Conservation (phyloP, 2,888 invertebrate species). For the Aromia moschata region DNA sequence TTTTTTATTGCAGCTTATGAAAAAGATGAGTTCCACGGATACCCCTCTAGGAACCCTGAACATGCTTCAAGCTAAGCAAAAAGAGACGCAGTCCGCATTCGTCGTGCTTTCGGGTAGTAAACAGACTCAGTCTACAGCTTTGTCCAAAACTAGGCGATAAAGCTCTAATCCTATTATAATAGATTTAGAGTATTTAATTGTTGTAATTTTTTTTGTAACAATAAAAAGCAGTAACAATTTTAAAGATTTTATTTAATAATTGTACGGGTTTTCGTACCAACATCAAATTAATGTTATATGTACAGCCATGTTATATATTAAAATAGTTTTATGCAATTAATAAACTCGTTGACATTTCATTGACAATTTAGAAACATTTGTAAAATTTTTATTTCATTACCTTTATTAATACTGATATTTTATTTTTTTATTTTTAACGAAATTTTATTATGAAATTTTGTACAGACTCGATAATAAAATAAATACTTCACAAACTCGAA, state of each 20-base stretch:
- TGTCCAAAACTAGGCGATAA: conserved; percentile 58
- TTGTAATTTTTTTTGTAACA: neutral
- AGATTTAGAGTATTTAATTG: too few relatives aligned
- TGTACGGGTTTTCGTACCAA: conserved; percentile 62
- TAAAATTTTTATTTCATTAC: conserved; percentile 46
- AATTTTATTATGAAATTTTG: conserved; percentile 56
- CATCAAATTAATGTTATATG: conserved; percentile 61
- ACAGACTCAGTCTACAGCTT: conserved; percentile 66
- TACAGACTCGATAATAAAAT: conserved; percentile 53
- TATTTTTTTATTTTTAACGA: conserved; percentile 47
- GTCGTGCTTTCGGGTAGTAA: conserved; percentile 92
- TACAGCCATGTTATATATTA: conserved; percentile 63
- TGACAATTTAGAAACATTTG: conserved; percentile 50
- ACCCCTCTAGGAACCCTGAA: conserved; percentile 95
- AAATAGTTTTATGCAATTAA: conserved; percentile 58
- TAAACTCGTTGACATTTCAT: conserved; percentile 56
- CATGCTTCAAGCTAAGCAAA: conserved; percentile 95
- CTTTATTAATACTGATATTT: conserved; percentile 58
- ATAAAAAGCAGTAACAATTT: conserved; percentile 28
- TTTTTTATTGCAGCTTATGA: conserved; percentile 77
- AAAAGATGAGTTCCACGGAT: conserved; percentile 97
- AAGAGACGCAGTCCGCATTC: conserved; percentile 91
- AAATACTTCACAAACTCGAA: conserved; percentile 42
- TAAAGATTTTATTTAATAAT: conserved; percentile 57
- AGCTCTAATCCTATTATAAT: too few relatives aligned